phyloP scores from a whole-genome alignment of 2,888 invertebrate species.

The Empis livida region DNA sequence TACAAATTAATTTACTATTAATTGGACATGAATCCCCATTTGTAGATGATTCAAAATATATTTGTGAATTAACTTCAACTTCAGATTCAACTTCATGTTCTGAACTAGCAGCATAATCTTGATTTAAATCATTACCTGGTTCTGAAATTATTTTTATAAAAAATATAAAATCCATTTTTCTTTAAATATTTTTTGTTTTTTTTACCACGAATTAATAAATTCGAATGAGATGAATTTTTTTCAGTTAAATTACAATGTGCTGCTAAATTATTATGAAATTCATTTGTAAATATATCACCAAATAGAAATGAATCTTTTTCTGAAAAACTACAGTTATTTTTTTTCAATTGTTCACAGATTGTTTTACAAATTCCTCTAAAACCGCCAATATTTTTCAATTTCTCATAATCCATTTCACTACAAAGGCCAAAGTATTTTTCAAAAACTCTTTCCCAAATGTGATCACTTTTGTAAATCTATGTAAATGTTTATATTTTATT shows the following conservation, averaged over 20 bases:
- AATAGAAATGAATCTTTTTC: not conserved
- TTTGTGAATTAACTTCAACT: not conserved
- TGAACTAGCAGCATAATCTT: not conserved
- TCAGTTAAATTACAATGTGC: not conserved
- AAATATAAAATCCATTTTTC: no score
- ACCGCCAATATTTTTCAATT: slow-evolving; percentile 4
- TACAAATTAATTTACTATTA: no score
- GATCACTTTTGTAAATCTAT: slow-evolving; percentile 10
- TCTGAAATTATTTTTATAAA: no score
- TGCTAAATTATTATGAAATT: not conserved
- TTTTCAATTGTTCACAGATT: not conserved
- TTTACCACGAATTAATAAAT: not conserved
- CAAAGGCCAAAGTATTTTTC: slow-evolving; percentile 5
- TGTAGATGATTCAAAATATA: not conserved
- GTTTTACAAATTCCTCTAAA: slow-evolving; percentile 5
- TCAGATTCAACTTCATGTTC: not conserved
- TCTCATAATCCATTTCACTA: slow-evolving; percentile 5
- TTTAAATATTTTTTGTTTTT: not conserved
- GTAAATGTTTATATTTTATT: not conserved
- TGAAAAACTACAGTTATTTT: not conserved
- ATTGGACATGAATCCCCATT: no score
- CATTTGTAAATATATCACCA: not conserved
- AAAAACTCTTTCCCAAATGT: slow-evolving; percentile 9
- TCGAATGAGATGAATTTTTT: not conserved
- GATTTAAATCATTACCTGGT: no score